These are phyloP conservation scores for Cataglyphis livida DNA, from an alignment of 2,888 invertebrate genomes.

Conservation along the genomic window DNA sequence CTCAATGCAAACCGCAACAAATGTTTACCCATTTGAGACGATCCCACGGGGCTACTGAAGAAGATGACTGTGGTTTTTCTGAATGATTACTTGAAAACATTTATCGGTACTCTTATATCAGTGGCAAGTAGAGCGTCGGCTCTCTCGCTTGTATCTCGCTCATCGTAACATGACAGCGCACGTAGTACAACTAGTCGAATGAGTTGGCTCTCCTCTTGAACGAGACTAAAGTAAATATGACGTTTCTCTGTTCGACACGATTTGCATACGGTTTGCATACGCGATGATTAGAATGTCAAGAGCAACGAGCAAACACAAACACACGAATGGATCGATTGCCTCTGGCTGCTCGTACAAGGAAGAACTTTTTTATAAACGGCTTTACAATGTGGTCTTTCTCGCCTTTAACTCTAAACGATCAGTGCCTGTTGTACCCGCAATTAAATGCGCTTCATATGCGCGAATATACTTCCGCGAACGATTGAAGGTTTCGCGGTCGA, in stretches of 20 bases:
- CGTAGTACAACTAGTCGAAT: slow-evolving; percentile 42
- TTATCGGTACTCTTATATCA: slow-evolving; percentile 40
- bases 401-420: not conserved
- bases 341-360: not conserved
- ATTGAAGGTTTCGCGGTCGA: slow-evolving; percentile 38
- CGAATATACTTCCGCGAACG: slow-evolving; percentile 14
- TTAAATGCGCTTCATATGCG: slow-evolving; percentile 1
- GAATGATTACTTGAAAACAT: slow-evolving; percentile 39
- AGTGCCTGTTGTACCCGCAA: slow-evolving; percentile 17
- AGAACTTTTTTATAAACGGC: slow-evolving; percentile 12
- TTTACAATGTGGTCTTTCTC: slow-evolving; percentile 17
- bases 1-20: slow-evolving; percentile 38
- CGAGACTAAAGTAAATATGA: slow-evolving; percentile 38
- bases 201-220: slow-evolving; percentile 34
- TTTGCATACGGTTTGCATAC: slow-evolving; percentile 40
- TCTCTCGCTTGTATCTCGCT: slow-evolving; percentile 12
- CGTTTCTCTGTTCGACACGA: slow-evolving; percentile 28
- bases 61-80: slow-evolving; percentile 31
- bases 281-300: slow-evolving; percentile 35
- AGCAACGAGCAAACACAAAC: slow-evolving; percentile 6
- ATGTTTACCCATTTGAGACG: slow-evolving; percentile 38
- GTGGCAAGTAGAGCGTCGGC: slow-evolving; percentile 38
- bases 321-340: slow-evolving; percentile 26
- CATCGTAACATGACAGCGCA: slow-evolving; percentile 33
- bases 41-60: slow-evolving; percentile 21